These are phyloP conservation scores for Hiodon tergisus DNA, from an alignment of 2,113 vertebrate species.

Conservation along the genomic window DNA sequence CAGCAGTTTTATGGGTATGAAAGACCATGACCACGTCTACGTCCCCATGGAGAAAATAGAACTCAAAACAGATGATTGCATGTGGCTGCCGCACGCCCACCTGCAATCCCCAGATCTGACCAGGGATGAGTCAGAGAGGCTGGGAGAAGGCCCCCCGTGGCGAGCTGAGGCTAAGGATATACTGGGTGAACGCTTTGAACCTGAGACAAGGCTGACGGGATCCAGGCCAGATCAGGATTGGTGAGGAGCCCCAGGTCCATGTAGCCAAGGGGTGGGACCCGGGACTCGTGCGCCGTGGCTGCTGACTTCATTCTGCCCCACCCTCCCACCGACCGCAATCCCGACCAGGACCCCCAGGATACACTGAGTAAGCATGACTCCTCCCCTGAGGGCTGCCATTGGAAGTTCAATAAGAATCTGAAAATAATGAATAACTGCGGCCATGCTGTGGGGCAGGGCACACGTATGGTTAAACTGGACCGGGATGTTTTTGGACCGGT, in stretches of 20 bases:
- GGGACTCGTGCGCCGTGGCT: not conserved
- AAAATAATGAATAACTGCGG: conserved; percentile 5
- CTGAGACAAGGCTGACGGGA: not conserved
- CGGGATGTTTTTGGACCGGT: not conserved
- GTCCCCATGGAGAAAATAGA: conserved; percentile 10
- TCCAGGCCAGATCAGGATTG: not conserved
- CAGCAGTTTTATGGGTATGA: not conserved
- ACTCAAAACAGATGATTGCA: conserved; percentile 19
- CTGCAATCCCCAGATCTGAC: conserved; percentile 6
- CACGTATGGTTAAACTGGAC: not conserved
- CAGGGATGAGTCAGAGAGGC: conserved; percentile 16
- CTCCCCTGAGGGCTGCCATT: not conserved
- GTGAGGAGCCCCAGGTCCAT: not conserved
- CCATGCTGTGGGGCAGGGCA: not conserved
- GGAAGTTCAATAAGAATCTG: conserved; percentile 5
- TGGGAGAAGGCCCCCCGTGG: not conserved
- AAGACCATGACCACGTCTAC: conserved; percentile 13
- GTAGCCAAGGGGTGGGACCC: not conserved
- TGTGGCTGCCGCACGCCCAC: conserved; percentile 15
- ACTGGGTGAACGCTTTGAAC: not conserved
- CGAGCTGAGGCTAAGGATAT: not conserved
- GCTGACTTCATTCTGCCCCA: not conserved
- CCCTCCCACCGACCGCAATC: not conserved
- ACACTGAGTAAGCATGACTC: not conserved
- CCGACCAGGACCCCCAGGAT: not conserved